phyloP scores from a whole-genome alignment of 1,140 invertebrate genomes.

The Leptinotarsa lineolata region DNA sequence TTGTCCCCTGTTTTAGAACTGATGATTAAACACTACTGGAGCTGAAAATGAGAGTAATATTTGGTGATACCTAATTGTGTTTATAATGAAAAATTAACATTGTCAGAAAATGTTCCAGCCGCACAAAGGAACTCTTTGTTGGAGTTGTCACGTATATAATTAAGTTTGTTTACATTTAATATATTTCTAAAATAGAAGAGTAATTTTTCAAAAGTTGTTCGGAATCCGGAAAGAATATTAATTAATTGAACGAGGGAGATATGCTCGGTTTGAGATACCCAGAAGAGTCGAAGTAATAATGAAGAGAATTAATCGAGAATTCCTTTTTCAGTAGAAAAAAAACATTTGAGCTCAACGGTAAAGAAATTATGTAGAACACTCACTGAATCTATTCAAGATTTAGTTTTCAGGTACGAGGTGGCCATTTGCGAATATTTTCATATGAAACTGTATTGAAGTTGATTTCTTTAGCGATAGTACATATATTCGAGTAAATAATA shows the following conservation, averaged over 20 bases:
- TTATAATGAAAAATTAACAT: neutral
- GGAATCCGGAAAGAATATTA: conserved; percentile 7
- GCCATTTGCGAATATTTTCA: neutral
- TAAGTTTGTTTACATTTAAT: conserved; percentile 27
- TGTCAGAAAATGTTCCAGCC: neutral
- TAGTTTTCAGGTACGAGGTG: too few relatives aligned
- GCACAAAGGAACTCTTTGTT: conserved; percentile 1
- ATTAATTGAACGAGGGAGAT: conserved; percentile 10
- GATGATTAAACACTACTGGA: too few relatives aligned
- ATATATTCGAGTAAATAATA: too few relatives aligned
- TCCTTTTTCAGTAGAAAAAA: neutral
- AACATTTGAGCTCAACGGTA: too few relatives aligned
- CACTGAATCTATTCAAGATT: too few relatives aligned
- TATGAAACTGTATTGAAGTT: neutral
- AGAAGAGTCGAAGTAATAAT: neutral
- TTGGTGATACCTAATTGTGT: neutral
- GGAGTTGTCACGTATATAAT: conserved; percentile 23
- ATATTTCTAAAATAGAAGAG: conserved; percentile 16
- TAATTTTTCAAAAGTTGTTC: conserved; percentile 17
- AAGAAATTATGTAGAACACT: too few relatives aligned
- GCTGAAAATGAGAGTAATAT: too few relatives aligned
- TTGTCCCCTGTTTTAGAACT: too few relatives aligned
- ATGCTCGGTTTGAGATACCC: neutral
- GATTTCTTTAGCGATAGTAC: neutral
- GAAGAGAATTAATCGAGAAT: neutral